Conservation (phyloP, 2,113 vertebrate species). For the Columba livia region DNA sequence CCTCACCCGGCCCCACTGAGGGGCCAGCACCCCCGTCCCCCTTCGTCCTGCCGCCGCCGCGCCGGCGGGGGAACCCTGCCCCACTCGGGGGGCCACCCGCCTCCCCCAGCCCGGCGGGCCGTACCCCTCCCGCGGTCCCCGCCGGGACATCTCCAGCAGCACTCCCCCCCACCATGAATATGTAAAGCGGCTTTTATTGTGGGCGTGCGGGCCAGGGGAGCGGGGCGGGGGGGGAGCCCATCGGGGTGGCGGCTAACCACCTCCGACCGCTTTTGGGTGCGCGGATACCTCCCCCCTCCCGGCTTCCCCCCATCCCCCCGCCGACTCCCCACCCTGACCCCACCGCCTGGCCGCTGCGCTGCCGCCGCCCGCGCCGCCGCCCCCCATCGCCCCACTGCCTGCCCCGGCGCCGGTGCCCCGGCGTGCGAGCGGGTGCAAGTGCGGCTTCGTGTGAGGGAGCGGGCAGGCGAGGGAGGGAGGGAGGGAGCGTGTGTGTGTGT, state of each 20-base stretch:
- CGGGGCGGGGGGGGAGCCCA: not conserved
- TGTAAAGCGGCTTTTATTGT: conserved; percentile 64
- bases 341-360: no score
- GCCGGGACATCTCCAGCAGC: not conserved
- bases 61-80: not conserved
- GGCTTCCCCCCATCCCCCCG: no score
- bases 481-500: no score
- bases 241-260: not conserved
- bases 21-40: not conserved
- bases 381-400: no score
- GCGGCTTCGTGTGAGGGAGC: no score
- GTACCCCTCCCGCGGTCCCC: not conserved
- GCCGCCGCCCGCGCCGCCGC: no score
- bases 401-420: no score
- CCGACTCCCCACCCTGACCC: no score
- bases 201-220: conserved; percentile 7
- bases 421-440: no score
- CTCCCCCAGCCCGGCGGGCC: not conserved
- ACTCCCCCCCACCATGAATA: conserved; percentile 51
- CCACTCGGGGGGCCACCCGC: not conserved
- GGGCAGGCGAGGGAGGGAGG: no score
- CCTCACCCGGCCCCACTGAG: not conserved
- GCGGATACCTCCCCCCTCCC: not conserved
- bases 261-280: conserved; percentile 12
- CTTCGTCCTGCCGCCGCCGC: not conserved